Conservation (phyloP, 2,113 vertebrate genomes). For the Zosterops japonicus region DNA sequence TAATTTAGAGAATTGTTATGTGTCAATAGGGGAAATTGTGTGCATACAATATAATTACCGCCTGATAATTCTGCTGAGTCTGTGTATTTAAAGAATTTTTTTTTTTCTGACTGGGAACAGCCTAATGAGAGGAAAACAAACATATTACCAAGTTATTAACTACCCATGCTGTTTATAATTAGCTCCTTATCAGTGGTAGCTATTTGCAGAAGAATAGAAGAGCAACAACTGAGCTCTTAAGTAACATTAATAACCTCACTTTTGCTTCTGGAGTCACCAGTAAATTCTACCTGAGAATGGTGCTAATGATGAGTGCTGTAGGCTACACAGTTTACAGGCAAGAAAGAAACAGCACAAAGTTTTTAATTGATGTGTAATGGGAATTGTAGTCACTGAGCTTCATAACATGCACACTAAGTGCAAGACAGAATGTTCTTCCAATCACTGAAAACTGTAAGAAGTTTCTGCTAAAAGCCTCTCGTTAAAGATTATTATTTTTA, state of each 20-base stretch:
- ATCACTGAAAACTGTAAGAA: neutral
- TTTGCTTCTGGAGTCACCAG: constrained; percentile 30
- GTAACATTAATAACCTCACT: constrained; percentile 59
- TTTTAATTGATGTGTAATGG: constrained; percentile 53
- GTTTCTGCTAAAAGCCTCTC: neutral
- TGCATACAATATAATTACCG: constrained; percentile 48
- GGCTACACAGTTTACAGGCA: neutral
- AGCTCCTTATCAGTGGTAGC: constrained; percentile 70
- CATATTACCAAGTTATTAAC: constrained; percentile 72
- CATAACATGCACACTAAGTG: neutral
- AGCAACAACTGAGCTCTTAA: constrained; percentile 58
- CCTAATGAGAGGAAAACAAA: constrained; percentile 73
- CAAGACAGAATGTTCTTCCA: constrained; percentile 14
- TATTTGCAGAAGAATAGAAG: constrained; percentile 67
- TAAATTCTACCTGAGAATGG: constrained; percentile 36
- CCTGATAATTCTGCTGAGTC: constrained; percentile 62
- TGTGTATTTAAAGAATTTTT: constrained; percentile 64
- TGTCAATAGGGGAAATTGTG: constrained; percentile 50
- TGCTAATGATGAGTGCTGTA: neutral
- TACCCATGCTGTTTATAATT: constrained; percentile 72
- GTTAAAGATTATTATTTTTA: neutral
- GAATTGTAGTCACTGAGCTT: constrained; percentile 7
- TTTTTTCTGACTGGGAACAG: constrained; percentile 52
- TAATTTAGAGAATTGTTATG: constrained; percentile 54
- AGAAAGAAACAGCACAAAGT: constrained; percentile 40